Evolutionary conservation across 2,797 vertebrate species (phyloP), one percentile per base, ranked within the genome.

Genomic region (Mormyrus hasselquistii): DNA sequence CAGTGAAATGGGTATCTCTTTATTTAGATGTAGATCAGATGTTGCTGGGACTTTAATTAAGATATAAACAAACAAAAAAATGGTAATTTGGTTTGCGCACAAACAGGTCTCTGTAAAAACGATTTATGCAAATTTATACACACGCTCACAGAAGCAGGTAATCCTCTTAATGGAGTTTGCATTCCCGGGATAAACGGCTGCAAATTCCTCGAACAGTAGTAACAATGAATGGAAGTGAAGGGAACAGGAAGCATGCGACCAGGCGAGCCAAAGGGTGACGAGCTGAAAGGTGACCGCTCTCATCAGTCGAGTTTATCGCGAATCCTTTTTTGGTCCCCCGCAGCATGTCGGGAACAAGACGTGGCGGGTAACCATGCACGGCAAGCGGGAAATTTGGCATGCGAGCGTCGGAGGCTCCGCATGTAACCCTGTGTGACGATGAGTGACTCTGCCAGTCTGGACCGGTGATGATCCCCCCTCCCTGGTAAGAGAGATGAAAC

Each of bases 1-100:
- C 84, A 86, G 7, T 50, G n/a, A 57, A 57, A 55, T 1, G 52
- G 85, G 22, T 34, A 53, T 50, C 25, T 34, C 52, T 86, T 86
- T 86, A 52, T 86, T 86, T 57, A 55, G 52, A 8, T 19, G 52
- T 16, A 41, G 34, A 55, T 50, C 50, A 57, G 25, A 57, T 57
- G 85, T 38, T 57, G 50, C 53, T 38, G 52, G 52, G 34, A 55
- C 52, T 34, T 55, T 87, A 34, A 59, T 59, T 38, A 59, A 87
- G 53, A 87, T 55, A 87, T 87, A 55, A 41, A 34, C 85, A 57
- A 38, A 87, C 73, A 84, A 52, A 87, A 86, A 34, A 87, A 29
- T 73, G 65, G 52, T 87, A 52, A 57, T 57, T 87, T 87, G 25
- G 22, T 86, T 34, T 57, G 29, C 3, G 85, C 8, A n/a, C 19